Percentiles rank a stretch among this genome's conserved stretches.
phyloP scores from a whole-genome alignment of 2,113 vertebrate genomes.

The Nymphicus hollandicus region DNA sequence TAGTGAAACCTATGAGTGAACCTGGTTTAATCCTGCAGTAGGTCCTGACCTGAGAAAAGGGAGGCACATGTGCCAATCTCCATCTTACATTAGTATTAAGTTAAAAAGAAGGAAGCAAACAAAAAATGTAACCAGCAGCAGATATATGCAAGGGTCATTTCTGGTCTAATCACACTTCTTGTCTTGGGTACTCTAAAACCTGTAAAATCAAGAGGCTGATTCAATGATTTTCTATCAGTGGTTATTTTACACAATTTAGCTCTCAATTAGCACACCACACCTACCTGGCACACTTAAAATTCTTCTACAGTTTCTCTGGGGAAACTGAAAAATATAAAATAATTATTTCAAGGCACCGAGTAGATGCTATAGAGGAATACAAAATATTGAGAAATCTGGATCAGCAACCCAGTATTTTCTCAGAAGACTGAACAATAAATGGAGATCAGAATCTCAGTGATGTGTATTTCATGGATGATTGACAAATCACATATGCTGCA shows the following conservation, averaged over 20 bases:
- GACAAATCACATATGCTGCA: conserved; percentile 20
- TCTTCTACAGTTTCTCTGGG: neutral
- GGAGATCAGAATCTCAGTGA: neutral
- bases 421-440: conserved; percentile 3
- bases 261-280: neutral
- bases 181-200: neutral
- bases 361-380: neutral
- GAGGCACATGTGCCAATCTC: neutral
- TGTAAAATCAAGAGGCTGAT: neutral
- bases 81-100: neutral
- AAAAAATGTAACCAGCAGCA: neutral
- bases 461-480: conserved; percentile 17
- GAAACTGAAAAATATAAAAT: neutral
- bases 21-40: neutral
- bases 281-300: neutral
- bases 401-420: neutral
- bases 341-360: neutral
- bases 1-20: too few relatives aligned
- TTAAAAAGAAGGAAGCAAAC: neutral
- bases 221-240: neutral
- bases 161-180: neutral
- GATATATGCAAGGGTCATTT: fast-evolving
- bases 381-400: neutral
- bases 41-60: neutral
- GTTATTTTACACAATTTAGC: neutral